A percentile compares a stretch with the other conserved stretches of the same genome.
phyloP scores from a whole-genome alignment of 2,797 vertebrate species.

The Balearica regulorum region DNA sequence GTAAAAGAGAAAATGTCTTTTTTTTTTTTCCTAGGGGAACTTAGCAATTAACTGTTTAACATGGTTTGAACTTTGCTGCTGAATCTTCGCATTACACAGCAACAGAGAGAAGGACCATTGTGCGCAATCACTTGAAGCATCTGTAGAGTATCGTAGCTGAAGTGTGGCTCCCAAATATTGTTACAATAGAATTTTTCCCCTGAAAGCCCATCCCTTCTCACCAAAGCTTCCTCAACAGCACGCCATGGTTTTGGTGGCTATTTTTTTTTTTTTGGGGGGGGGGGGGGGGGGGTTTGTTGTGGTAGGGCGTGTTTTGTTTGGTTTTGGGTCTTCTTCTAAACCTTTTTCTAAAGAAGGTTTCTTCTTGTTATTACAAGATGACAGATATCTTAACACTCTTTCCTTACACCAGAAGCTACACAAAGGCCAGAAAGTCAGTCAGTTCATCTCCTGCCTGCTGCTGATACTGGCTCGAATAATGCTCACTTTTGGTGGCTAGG shows the following conservation, averaged over 20 bases:
- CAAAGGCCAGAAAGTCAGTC: neutral
- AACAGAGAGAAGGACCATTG: neutral
- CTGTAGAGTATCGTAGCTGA: neutral
- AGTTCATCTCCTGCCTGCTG: neutral
- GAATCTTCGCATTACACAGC: neutral
- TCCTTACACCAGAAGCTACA: neutral
- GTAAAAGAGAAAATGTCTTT: constrained; percentile 7
- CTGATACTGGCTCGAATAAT: neutral
- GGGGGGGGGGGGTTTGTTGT: too few relatives aligned
- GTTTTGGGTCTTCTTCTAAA: neutral
- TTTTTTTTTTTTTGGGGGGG: too few relatives aligned
- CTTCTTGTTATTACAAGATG: neutral
- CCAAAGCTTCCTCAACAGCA: neutral
- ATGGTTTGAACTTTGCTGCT: neutral
- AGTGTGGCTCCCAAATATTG: neutral
- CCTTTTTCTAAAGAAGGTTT: neutral
- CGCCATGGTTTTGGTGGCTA: neutral
- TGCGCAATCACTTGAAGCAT: neutral
- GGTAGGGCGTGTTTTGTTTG: neutral
- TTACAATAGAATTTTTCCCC: neutral
- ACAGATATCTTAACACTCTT: neutral
- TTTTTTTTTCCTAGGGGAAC: neutral
- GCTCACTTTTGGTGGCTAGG: constrained; percentile 25
- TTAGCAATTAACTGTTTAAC: constrained; percentile 23
- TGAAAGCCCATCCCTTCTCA: neutral